phyloP scores from a whole-genome alignment of 2,113 vertebrate genomes.

The Lophotis ruficrista region DNA sequence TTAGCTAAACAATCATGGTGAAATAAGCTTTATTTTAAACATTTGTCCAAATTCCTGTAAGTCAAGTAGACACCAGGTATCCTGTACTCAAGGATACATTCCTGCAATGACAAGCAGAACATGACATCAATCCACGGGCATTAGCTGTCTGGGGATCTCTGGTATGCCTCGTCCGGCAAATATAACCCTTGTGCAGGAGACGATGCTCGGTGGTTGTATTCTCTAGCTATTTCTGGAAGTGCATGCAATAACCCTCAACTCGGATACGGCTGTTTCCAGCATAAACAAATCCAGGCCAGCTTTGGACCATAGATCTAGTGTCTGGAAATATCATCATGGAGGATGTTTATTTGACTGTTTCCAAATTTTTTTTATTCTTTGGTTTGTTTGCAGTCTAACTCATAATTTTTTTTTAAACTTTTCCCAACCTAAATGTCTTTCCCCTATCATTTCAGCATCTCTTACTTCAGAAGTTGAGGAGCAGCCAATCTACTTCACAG shows the following conservation, averaged over 20 bases:
- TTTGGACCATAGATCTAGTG: background rate
- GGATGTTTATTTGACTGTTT: slow-evolving; percentile 33
- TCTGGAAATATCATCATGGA: slow-evolving; percentile 49
- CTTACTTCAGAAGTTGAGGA: background rate
- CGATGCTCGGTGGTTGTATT: background rate
- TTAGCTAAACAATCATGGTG: background rate
- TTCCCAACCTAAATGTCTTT: background rate
- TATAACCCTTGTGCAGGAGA: background rate
- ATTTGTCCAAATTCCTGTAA: background rate
- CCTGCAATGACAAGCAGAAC: background rate
- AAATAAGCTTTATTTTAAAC: background rate
- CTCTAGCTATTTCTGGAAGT: slow-evolving; percentile 49
- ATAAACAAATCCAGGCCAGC: slow-evolving; percentile 48
- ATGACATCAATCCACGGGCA: background rate
- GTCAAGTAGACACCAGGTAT: background rate
- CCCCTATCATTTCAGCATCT: background rate
- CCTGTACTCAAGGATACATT: background rate
- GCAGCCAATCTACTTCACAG: background rate
- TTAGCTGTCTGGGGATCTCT: background rate
- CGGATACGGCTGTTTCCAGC: slow-evolving; percentile 55
- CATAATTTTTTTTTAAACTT: background rate
- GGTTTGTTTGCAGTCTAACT: slow-evolving; percentile 23
- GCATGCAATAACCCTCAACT: slow-evolving; percentile 10
- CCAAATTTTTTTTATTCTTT: background rate
- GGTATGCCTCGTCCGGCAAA: background rate